phyloP scores from a whole-genome alignment of 2,113 vertebrate genomes.

The Dromiciops gliroides region DNA sequence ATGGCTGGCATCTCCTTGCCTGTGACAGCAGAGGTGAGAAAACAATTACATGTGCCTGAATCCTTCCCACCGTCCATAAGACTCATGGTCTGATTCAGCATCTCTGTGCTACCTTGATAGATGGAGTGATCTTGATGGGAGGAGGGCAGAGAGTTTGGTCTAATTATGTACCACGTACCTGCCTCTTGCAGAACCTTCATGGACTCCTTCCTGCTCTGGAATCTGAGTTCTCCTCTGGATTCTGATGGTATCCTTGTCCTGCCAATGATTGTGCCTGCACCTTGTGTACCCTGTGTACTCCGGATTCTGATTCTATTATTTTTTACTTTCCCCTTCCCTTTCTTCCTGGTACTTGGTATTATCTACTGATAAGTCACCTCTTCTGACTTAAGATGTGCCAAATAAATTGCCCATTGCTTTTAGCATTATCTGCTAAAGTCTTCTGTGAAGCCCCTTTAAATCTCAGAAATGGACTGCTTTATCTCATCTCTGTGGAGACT shows the following conservation, averaged over 20 bases:
- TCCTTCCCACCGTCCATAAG: background rate
- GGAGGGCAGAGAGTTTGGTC: background rate
- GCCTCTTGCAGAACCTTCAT: background rate
- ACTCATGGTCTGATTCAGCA: background rate
- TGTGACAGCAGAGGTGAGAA: background rate
- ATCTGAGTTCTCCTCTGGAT: background rate
- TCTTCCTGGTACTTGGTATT: too few relatives aligned
- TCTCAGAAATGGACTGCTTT: background rate
- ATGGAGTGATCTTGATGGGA: background rate
- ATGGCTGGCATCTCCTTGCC: background rate
- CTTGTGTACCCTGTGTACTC: background rate
- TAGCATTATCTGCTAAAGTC: background rate
- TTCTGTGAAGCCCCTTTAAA: background rate
- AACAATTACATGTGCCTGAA: background rate
- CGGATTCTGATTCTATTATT: background rate
- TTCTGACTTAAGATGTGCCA: background rate
- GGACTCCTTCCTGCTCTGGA: background rate
- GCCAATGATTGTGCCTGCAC: background rate
- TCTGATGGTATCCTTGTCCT: background rate
- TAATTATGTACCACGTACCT: background rate
- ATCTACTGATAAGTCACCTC: background rate
- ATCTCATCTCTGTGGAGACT: conserved; percentile 48
- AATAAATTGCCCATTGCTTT: background rate
- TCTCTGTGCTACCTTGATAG: background rate
- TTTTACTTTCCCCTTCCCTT: background rate